Conservation (phyloP, 2,113 vertebrate species). For the Passer domesticus region DNA sequence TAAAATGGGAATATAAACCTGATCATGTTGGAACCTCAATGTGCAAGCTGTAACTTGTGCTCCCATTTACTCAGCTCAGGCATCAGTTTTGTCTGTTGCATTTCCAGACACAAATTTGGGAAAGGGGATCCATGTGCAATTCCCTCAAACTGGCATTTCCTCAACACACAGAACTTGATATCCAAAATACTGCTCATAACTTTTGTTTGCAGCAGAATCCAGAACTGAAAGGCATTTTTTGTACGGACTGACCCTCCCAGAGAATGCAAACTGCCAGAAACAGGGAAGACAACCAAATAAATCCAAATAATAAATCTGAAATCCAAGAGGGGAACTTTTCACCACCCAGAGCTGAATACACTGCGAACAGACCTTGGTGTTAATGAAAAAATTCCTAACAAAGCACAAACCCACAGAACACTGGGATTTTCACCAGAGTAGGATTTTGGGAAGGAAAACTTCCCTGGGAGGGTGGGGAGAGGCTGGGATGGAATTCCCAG, state of each 20-base stretch:
- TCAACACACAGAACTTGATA: neutral
- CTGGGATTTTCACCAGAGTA: neutral
- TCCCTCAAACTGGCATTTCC: neutral
- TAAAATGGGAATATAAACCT: neutral
- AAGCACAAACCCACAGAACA: neutral
- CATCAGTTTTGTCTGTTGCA: neutral
- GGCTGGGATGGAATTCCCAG: neutral
- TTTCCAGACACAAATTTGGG: neutral
- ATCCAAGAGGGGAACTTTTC: neutral
- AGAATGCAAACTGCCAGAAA: neutral
- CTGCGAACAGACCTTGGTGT: rapidly evolving
- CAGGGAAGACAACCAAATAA: neutral
- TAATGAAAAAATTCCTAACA: neutral
- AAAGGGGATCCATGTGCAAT: neutral
- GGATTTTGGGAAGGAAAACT: neutral
- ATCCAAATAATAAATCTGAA: neutral
- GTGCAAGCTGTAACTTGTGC: neutral
- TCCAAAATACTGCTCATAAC: neutral
- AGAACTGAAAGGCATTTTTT: neutral
- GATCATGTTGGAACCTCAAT: rapidly evolving
- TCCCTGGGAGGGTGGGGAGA: neutral
- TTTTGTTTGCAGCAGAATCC: neutral
- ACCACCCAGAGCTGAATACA: rapidly evolving
- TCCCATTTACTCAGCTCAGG: neutral
- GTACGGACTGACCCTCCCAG: neutral